Evolutionary conservation across 2,113 vertebrate species (phyloP).

Genomic region (Eulemur rufifrons): DNA sequence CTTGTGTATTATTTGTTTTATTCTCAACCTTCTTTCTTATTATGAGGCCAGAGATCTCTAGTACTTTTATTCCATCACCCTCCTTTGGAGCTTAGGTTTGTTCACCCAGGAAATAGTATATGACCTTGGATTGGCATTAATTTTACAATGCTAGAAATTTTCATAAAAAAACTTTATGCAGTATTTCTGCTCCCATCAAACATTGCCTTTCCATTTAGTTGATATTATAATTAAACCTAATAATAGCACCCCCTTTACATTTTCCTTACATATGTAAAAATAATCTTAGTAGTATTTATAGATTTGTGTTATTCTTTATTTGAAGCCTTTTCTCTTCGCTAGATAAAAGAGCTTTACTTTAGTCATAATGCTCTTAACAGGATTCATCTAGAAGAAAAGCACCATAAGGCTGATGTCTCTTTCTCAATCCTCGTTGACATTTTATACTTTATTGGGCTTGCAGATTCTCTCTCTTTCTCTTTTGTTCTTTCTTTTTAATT

Average conservation of each 20-base stretch:
- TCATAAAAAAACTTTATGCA: background rate
- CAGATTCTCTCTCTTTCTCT: background rate
- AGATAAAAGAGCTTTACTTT: conserved; percentile 59
- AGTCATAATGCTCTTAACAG: conserved; percentile 51
- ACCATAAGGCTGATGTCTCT: background rate
- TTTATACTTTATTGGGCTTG: background rate
- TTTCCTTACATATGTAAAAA: conserved; percentile 60
- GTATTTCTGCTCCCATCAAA: background rate
- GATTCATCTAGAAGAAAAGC: conserved; percentile 49
- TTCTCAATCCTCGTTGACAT: background rate
- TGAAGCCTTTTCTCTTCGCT: conserved; percentile 30
- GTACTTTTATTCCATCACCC: background rate
- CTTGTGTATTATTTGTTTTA: conserved; percentile 27
- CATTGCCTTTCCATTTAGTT: conserved; percentile 27
- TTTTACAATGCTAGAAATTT: conserved; percentile 32
- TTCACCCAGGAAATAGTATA: background rate
- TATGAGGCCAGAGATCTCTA: background rate
- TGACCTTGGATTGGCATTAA: conserved; percentile 36
- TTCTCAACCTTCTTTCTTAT: conserved; percentile 31
- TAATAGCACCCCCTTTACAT: conserved; percentile 33
- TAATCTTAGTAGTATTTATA: conserved; percentile 60
- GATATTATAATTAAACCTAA: conserved; percentile 58
- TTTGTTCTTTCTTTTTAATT: background rate
- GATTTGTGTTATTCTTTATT: conserved; percentile 50
- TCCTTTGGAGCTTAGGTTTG: background rate